Base-by-base conservation (phyloP, 2,888 invertebrate species). In the Dryobotodes eremita region DNA sequence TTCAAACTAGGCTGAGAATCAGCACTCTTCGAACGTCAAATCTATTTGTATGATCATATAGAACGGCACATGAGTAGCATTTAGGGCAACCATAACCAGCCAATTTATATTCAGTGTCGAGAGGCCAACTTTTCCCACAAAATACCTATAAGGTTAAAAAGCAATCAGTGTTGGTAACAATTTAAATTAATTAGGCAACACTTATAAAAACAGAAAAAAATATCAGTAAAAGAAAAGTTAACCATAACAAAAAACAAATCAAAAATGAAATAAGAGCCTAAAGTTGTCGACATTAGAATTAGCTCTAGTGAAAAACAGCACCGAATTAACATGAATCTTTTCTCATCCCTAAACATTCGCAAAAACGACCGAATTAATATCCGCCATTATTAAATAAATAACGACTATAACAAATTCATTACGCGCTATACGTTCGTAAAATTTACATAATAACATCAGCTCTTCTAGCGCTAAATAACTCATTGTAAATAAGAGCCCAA, bases 401-500 rank as follows among this genome's bases (percentile, higher is more conserved):
- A 81, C 61, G 75, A 75, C 68, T 78, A 82, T 86, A 86, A 88
- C 89, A 88, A 90, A 91, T 91, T 90, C 86, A 92, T 90, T 87
- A 90, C 83, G 86, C 86, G 88, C 87, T 88, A 88, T 88, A 88
- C 91, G 92, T 92, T 92, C 91, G 94, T 95, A 95, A 93, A 92
- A 95, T 94, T 91, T 92, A 89, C 95, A 95, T 95, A 93, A 94
- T 91, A 91, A 89, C 92, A 91, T 93, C 92, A 92, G 93, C 91
- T 91, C 84, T 80, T 13, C 70, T 89, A 90, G 91, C 93, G 93
- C 94, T 95, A 94, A 95, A 95, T 95, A 95, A 94, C 93, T 96
- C 95, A 93, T 94, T 94, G 95, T 94, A 96, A 95, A 95, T 95
- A 95, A 96, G 92, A 91, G 92, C 93, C 95, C 95, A 94, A 96